A percentile compares a stretch with the other conserved stretches of the same genome.
Conservation (phyloP, 2,888 invertebrate genomes). For the Chrysolina oricalcia region DNA sequence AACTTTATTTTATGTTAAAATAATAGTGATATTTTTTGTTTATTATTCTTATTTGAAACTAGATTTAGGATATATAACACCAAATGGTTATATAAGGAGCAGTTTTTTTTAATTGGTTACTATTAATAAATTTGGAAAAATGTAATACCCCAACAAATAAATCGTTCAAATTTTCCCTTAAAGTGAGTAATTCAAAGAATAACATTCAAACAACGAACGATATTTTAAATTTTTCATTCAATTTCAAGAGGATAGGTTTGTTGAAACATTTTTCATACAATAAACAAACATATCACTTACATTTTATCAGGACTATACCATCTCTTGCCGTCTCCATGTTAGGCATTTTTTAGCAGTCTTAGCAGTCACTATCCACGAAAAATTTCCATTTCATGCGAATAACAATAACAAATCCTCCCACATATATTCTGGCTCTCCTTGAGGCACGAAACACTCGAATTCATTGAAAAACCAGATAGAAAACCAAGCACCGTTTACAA, state of each 20-base stretch:
- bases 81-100: no score
- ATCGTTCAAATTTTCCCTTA: no score
- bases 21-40: no score
- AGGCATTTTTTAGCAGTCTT: slow-evolving; percentile 34
- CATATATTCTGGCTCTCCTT: neutral
- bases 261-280: neutral
- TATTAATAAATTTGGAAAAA: no score
- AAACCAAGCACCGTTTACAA: neutral
- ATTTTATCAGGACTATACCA: slow-evolving; percentile 83
- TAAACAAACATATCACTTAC: slow-evolving; percentile 73
- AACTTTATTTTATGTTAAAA: no score
- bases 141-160: no score
- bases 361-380: neutral
- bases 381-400: neutral
- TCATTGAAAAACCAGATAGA: neutral
- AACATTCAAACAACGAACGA: no score
- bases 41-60: no score
- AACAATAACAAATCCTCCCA: neutral
- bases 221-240: no score
- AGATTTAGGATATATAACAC: no score
- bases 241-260: neutral
- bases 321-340: slow-evolving; percentile 81
- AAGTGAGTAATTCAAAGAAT: no score
- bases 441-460: neutral
- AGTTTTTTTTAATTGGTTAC: no score